Evolutionary conservation across 2,797 vertebrate species (phyloP).

Genomic region (Limosa lapponica): DNA sequence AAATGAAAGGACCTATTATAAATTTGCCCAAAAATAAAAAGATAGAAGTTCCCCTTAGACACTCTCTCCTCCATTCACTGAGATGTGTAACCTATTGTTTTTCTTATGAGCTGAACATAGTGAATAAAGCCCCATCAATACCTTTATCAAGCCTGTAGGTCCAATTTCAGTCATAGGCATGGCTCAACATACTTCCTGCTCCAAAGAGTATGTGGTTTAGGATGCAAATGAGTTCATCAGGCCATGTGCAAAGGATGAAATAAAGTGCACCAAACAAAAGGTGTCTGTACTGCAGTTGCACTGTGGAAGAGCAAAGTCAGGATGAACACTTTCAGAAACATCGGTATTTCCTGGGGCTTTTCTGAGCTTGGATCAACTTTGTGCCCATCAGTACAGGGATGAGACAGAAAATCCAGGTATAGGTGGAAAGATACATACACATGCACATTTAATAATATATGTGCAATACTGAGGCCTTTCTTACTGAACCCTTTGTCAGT

Average conservation of each 20-base stretch:
- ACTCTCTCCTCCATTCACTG: neutral
- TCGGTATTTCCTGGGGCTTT: neutral
- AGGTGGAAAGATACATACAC: neutral
- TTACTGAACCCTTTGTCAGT: neutral
- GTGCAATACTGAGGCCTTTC: neutral
- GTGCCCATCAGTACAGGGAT: neutral
- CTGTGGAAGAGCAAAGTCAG: neutral
- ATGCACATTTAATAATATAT: neutral
- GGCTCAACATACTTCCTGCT: neutral
- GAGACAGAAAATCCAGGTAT: neutral
- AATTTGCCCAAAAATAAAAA: neutral
- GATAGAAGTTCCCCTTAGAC: neutral
- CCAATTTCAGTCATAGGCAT: neutral
- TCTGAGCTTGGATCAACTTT: neutral
- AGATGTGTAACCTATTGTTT: neutral
- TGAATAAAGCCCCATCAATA: neutral
- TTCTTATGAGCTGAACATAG: neutral
- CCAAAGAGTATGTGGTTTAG: neutral
- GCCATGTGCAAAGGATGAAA: neutral
- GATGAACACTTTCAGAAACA: neutral
- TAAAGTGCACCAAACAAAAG: neutral
- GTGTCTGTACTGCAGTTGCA: neutral
- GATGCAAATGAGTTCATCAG: neutral
- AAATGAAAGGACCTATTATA: neutral
- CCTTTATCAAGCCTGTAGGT: neutral